These are phyloP conservation scores for Alosa sapidissima DNA, from an alignment of 2,797 vertebrate genomes.

Conservation along the genomic window DNA sequence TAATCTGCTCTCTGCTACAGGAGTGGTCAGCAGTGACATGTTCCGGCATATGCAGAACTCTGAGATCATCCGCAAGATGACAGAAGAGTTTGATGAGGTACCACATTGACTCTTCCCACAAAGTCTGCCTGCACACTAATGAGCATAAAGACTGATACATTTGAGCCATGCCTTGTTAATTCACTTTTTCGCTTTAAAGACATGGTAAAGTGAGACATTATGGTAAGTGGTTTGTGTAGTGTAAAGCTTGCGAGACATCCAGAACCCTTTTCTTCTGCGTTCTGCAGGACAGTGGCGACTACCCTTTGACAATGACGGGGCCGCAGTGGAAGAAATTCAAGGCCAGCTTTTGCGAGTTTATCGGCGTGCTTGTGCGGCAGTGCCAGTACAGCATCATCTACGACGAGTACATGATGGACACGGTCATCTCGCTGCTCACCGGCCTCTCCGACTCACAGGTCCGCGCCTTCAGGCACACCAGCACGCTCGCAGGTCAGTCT, in stretches of 20 bases:
- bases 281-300: constrained; percentile 94
- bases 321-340: constrained; percentile 99
- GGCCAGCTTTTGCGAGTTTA: constrained; percentile 98
- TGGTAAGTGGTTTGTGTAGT: not conserved
- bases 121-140: not conserved
- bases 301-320: constrained; percentile 96
- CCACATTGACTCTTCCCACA: not conserved
- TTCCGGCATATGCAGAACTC: constrained; percentile 99
- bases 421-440: constrained; percentile 97
- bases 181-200: too few species aligned
- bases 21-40: constrained; percentile 97
- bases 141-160: not conserved
- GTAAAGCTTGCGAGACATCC: not conserved
- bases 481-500: constrained; percentile 92
- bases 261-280: constrained; percentile 49
- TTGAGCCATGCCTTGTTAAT: too few species aligned
- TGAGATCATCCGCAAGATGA: constrained; percentile 99
- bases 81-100: constrained; percentile 99
- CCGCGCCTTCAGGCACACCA: constrained; percentile 98
- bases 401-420: constrained; percentile 99
- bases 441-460: constrained; percentile 98
- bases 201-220: not conserved
- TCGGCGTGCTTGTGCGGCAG: constrained; percentile 93
- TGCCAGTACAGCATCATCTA: constrained; percentile 99
- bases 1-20: constrained; percentile 45